Conservation (phyloP, 2,888 invertebrate genomes). For the Aromia moschata region DNA sequence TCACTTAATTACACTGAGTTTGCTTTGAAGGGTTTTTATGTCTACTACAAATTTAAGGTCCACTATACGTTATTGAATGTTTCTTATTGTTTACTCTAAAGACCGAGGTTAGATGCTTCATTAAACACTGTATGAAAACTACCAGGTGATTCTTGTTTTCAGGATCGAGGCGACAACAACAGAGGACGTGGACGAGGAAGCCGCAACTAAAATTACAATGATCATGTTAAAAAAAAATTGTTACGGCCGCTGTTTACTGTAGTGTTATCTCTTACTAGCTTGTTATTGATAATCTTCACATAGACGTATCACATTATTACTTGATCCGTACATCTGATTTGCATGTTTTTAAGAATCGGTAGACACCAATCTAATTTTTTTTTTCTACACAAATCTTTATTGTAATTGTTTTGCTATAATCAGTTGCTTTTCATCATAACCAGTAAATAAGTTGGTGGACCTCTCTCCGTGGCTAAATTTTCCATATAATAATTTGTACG, state of each 20-base stretch:
- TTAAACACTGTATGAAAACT: too few species aligned
- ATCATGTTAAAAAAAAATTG: slow-evolving; percentile 45
- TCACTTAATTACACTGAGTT: too few species aligned
- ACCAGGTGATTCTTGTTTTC: slow-evolving; percentile 51
- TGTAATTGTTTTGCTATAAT: slow-evolving; percentile 36
- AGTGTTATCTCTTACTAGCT: slow-evolving; percentile 57
- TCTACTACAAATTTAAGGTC: too few species aligned
- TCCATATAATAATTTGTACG: slow-evolving; percentile 55
- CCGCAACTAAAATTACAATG: slow-evolving; percentile 49
- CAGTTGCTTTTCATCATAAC: slow-evolving; percentile 33
- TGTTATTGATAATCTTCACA: slow-evolving; percentile 52
- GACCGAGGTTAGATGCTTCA: too few species aligned
- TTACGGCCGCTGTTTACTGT: slow-evolving; percentile 58
- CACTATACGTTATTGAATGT: too few species aligned
- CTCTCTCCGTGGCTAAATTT: slow-evolving; percentile 37
- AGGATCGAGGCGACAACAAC: slow-evolving; percentile 58
- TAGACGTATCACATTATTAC: slow-evolving; percentile 51
- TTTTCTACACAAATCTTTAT: slow-evolving; percentile 26
- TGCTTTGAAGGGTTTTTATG: too few species aligned
- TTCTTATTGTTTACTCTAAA: too few species aligned
- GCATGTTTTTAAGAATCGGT: slow-evolving; percentile 40
- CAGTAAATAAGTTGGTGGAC: slow-evolving; percentile 25
- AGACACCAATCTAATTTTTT: slow-evolving; percentile 33
- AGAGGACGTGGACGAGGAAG: slow-evolving; percentile 56
- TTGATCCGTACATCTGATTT: slow-evolving; percentile 45